Conservation (phyloP, 64 coral and sea anemone species). For the Acropora tenuis region DNA sequence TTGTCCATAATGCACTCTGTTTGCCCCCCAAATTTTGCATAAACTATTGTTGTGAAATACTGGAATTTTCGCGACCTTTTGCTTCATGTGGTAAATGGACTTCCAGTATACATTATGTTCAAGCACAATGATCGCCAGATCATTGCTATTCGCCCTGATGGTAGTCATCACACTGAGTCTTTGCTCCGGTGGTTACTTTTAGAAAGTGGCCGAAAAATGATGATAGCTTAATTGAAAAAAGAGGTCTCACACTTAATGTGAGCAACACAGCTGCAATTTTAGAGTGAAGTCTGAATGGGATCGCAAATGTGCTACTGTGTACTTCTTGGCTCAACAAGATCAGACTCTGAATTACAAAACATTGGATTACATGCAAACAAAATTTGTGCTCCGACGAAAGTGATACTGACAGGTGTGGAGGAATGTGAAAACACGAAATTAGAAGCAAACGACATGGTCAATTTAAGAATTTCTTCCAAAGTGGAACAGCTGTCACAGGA, state of each 20-base stretch:
- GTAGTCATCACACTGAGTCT: slow-evolving; percentile 32
- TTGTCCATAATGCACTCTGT: not conserved
- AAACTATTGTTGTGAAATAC: slow-evolving; percentile 35
- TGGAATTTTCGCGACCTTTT: slow-evolving; percentile 57
- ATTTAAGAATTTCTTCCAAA: slow-evolving; percentile 27
- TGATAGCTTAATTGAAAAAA: not conserved
- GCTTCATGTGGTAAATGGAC: slow-evolving; percentile 35
- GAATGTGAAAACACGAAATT: slow-evolving; percentile 40
- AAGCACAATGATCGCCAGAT: slow-evolving; percentile 27
- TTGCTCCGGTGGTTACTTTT: slow-evolving; percentile 29
- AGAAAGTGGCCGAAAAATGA: not conserved
- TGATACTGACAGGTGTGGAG: slow-evolving; percentile 25
- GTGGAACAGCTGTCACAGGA: slow-evolving; percentile 27
- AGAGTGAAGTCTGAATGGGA: slow-evolving; percentile 41
- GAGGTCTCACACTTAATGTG: slow-evolving; percentile 4
- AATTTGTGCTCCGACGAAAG: slow-evolving; percentile 1
- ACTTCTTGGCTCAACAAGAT: slow-evolving; percentile 49
- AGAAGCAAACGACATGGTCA: slow-evolving; percentile 37
- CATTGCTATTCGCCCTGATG: slow-evolving; percentile 40
- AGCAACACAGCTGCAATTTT: slow-evolving; percentile 31
- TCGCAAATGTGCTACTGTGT: slow-evolving; percentile 46
- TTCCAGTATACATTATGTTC: slow-evolving; percentile 40
- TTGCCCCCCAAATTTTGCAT: slow-evolving; percentile 1
- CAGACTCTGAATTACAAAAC: slow-evolving; percentile 44
- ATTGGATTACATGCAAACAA: slow-evolving; percentile 37